Evolutionary conservation across 2,888 invertebrate genomes (phyloP).

Genomic region (Noctua janthina): DNA sequence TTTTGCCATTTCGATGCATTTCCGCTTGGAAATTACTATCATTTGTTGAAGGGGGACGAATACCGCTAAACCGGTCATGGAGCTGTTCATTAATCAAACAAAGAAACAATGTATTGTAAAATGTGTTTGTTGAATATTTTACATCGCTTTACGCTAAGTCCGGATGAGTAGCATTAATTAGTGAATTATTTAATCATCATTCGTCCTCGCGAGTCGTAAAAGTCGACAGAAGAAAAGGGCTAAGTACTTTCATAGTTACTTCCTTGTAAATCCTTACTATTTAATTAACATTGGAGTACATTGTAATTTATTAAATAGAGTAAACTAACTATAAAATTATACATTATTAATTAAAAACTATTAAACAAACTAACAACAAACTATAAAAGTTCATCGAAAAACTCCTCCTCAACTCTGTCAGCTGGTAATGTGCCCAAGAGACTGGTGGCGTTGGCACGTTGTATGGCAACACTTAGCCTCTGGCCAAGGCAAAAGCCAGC

Average conservation of each 20-base stretch:
- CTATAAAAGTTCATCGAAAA: too few relatives aligned
- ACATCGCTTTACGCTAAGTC: conserved; percentile 6
- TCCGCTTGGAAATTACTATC: conserved; percentile 88
- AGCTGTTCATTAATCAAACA: conserved; percentile 72
- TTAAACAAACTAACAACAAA: too few relatives aligned
- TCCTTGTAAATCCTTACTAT: neutral
- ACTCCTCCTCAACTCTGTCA: too few relatives aligned
- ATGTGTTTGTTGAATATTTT: conserved; percentile 38
- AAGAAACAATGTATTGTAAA: conserved; percentile 54
- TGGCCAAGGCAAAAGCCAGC: too few relatives aligned
- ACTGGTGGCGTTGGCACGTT: too few relatives aligned
- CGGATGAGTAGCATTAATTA: conserved; percentile 8
- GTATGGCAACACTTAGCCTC: too few relatives aligned
- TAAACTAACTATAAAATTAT: too few relatives aligned
- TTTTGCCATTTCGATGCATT: conserved; percentile 89
- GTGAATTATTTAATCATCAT: conserved; percentile 25
- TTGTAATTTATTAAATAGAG: too few relatives aligned
- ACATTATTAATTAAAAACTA: too few relatives aligned
- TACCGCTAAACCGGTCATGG: conserved; percentile 78
- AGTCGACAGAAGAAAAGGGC: conserved; percentile 4
- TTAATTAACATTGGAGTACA: neutral
- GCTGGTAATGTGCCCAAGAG: too few relatives aligned
- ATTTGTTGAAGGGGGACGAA: conserved; percentile 86
- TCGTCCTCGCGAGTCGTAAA: neutral
- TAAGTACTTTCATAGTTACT: neutral